Percentiles rank a stretch among this genome's conserved stretches.
phyloP scores from a whole-genome alignment of 2,113 vertebrate genomes.

The Grus americana region DNA sequence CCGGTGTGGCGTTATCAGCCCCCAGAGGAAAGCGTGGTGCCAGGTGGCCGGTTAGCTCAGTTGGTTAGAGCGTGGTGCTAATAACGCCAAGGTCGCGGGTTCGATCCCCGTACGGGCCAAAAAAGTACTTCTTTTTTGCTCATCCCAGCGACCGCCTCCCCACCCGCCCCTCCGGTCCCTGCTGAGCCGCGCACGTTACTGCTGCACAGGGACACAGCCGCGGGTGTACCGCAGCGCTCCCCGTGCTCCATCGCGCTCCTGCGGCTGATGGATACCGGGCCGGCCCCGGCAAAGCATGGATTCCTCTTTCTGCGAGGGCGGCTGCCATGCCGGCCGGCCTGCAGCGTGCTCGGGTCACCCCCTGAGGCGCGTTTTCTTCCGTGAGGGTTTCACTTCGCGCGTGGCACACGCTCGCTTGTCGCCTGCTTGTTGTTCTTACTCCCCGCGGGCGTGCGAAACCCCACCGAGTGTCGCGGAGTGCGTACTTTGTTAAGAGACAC shows the following conservation, averaged over 20 bases:
- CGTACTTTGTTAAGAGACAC: fast-evolving
- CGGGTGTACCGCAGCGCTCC: no score
- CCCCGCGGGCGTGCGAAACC: not conserved
- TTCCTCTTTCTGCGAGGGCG: no score
- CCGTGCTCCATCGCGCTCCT: not conserved
- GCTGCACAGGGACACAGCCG: fast-evolving
- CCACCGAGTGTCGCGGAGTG: fast-evolving
- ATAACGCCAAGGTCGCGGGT: slow-evolving; percentile 70
- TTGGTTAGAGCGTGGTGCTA: slow-evolving; percentile 75
- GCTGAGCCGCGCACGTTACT: no score
- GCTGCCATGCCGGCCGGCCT: no score
- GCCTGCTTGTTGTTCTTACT: no score
- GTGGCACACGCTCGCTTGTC: no score
- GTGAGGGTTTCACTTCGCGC: not conserved
- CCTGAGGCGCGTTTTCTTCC: not conserved
- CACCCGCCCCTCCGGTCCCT: no score
- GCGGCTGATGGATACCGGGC: not conserved
- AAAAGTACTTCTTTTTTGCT: no score
- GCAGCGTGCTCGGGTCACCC: not conserved
- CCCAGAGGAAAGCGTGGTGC: fast-evolving
- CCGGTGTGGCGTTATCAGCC: fast-evolving
- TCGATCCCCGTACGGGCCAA: slow-evolving; percentile 45
- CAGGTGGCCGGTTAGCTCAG: slow-evolving; percentile 69
- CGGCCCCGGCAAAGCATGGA: fast-evolving
- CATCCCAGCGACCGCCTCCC: no score